A percentile compares a stretch with the other conserved stretches of the same genome.
phyloP scores from a whole-genome alignment of 2,888 invertebrate species.

The Blomia tropicalis region DNA sequence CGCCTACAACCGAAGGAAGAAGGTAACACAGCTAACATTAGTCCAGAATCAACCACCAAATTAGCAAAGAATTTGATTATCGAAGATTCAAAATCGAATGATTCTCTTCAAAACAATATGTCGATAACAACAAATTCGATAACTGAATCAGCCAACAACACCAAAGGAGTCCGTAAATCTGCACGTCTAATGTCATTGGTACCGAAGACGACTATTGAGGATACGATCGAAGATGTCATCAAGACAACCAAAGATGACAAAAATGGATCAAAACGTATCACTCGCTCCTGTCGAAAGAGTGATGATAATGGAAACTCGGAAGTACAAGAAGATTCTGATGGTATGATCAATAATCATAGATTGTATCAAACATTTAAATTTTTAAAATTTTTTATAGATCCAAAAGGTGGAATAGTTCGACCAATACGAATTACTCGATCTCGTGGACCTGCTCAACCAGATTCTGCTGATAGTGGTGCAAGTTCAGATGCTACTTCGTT shows the following conservation, averaged over 20 bases:
- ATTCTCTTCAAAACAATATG: neutral
- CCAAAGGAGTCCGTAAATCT: conserved; percentile 31
- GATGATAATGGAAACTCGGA: conserved; percentile 25
- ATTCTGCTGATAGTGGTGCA: conserved; percentile 15
- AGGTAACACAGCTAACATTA: conserved; percentile 27
- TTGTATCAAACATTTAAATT: neutral
- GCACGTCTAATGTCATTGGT: conserved; percentile 39
- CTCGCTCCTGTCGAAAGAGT: conserved; percentile 27
- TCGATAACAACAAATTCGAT: neutral
- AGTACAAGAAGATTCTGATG: neutral
- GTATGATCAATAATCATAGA: neutral
- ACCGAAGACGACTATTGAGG: conserved; percentile 60
- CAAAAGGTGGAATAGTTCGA: conserved; percentile 24
- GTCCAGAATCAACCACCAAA: conserved; percentile 28
- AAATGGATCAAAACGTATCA: conserved; percentile 25
- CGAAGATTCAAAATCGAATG: conserved; percentile 27
- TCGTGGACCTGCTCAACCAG: conserved; percentile 5
- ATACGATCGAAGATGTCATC: conserved; percentile 74
- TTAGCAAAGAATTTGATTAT: conserved; percentile 27
- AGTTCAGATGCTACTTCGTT: conserved; percentile 14
- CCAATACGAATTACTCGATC: conserved; percentile 28
- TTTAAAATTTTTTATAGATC: conserved; percentile 4
- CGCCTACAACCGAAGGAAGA: conserved; percentile 29
- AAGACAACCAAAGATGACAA: conserved; percentile 41
- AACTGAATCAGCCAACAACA: conserved; percentile 11